These are phyloP conservation scores for Mnemiopsis leidyi DNA, from an alignment of 37 sponge, comb jelly and placozoan species.

Conservation along the genomic window DNA sequence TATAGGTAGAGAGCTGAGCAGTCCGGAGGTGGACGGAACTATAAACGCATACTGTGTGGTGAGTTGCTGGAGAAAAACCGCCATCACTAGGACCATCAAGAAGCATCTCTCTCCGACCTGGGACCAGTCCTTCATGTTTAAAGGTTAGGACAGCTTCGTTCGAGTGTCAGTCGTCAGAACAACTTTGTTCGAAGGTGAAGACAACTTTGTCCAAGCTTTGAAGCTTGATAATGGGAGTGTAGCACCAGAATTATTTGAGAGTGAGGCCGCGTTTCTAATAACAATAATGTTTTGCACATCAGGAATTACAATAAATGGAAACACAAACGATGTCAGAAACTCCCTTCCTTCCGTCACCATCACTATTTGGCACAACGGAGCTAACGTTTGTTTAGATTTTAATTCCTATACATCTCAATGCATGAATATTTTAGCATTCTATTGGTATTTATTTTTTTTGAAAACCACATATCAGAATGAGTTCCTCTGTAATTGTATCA, in stretches of 20 bases:
- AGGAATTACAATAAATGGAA: neutral
- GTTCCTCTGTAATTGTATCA: neutral
- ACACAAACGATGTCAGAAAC: slow-evolving; percentile 22
- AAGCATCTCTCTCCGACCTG: slow-evolving; percentile 11
- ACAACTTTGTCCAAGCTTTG: no score
- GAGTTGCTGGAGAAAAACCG: slow-evolving; percentile 16
- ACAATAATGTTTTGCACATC: neutral
- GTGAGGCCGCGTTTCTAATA: neutral
- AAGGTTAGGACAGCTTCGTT: no score
- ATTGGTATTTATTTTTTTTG: no score
- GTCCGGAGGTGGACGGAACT: slow-evolving; percentile 22
- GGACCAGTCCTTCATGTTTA: slow-evolving; percentile 32
- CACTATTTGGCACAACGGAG: slow-evolving; percentile 32
- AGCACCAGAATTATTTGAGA: no score
- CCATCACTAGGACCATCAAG: slow-evolving; percentile 3
- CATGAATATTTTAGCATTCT: neutral
- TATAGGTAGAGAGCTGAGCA: slow-evolving; percentile 15
- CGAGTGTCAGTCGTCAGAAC: no score
- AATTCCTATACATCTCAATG: neutral
- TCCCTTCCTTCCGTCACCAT: slow-evolving; percentile 18
- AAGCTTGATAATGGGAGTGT: no score
- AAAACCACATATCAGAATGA: no score
- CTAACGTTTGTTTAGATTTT: neutral
- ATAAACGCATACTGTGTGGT: slow-evolving; percentile 37
- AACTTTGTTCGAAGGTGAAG: no score